Base-by-base conservation (phyloP, 2,888 invertebrate genomes). In the Teinopalpus imperialis region DNA sequence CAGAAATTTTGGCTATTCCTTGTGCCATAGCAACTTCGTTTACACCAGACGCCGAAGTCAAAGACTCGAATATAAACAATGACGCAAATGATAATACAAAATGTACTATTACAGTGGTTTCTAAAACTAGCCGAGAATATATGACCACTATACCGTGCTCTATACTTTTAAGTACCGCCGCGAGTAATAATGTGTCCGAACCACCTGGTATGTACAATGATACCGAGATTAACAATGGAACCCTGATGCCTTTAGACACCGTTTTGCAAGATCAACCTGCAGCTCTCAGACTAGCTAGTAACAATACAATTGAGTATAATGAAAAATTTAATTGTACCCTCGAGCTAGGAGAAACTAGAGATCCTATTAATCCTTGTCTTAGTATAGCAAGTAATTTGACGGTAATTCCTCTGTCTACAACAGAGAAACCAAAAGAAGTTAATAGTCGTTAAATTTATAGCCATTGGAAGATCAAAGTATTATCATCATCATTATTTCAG, bases 11-110 rank as follows among this genome's bases (percentile, higher is more conserved):
- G 12, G 82, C 79, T 1, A 89, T 89, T 59, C 89, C 89, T 5
- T 89, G 89, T 61, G 75, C 88, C 12, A 89, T 89, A 10, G 89
- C 89, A 32, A 85, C 89, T 13, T 89, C 89, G 1, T 89, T 89
- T 57, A 74, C 81, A 3, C 88, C 88, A 3, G 81, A 89, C 18
- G 79, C 86, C 27, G 75, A 85, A 49, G 70, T 85, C 2, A 83
- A 87, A 57, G 74, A 80, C 24, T 55, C 68, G 4, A 63, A 66
- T 43, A 53, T 57, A 29, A 63, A 61, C 26, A 65, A 73, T 24
- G 71, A 69, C 43, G 52, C 66, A 18, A 61, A 65, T 3, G 82
- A 86, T 52, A 77, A 68, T 32, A 87, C 88, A 1, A 86, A 86
- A 63, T 90, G 89, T 57, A 88, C 69, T 1, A 72, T 90, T 12